A percentile compares a stretch with the other conserved stretches of the same genome.
Evolutionary conservation across 2,113 vertebrate genomes (phyloP).

Genomic region (Protomyctophum bolini): DNA sequence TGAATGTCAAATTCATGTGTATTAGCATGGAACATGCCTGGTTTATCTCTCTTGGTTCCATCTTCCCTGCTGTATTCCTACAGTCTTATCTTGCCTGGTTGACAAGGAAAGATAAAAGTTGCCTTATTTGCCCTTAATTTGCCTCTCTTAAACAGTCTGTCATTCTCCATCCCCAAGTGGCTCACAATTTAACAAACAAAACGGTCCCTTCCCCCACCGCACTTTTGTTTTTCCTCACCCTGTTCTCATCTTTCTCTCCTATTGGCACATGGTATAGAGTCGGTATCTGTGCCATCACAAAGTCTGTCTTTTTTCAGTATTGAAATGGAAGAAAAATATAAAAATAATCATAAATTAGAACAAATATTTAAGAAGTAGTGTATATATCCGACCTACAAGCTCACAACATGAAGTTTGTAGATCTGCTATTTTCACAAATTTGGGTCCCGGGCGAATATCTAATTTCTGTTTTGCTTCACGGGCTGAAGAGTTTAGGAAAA

Average conservation of each 20-base stretch:
- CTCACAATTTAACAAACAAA: constrained; percentile 30
- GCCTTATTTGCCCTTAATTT: constrained; percentile 38
- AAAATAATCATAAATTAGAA: no score
- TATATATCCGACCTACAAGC: no score
- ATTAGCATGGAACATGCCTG: constrained; percentile 18
- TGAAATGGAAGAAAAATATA: no score
- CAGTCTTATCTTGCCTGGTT: constrained; percentile 29
- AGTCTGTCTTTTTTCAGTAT: background rate
- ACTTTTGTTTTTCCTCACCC: background rate
- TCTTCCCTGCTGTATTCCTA: constrained; percentile 1
- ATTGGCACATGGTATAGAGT: constrained; percentile 23
- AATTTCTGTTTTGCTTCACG: no score
- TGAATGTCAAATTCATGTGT: constrained; percentile 48
- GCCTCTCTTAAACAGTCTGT: constrained; percentile 28
- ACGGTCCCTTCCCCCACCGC: constrained; percentile 8
- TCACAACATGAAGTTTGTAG: no score
- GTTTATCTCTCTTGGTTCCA: constrained; percentile 6
- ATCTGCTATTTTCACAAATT: no score
- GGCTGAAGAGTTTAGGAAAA: no score
- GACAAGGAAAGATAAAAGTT: constrained; percentile 2
- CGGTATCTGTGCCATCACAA: constrained; percentile 6
- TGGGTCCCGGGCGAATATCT: no score
- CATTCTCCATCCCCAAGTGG: constrained; percentile 28
- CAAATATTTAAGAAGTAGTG: no score
- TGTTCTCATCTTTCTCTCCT: constrained; percentile 12